Evolutionary conservation across 2,797 vertebrate genomes (phyloP), one percentile per base, ranked within the genome.

Genomic region (Coregonus ussuriensis): DNA sequence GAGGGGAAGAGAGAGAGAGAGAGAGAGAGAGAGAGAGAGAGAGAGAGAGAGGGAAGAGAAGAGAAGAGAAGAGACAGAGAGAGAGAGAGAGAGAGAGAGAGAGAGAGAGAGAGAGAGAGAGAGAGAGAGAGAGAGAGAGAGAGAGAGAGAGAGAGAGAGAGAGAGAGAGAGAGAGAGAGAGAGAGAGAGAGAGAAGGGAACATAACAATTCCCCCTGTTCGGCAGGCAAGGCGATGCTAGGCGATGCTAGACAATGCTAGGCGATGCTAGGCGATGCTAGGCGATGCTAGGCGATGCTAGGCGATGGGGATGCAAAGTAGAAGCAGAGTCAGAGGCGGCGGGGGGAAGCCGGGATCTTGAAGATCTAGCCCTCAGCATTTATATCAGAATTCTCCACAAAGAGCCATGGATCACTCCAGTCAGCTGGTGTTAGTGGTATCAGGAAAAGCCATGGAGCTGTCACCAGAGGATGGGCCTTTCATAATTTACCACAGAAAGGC

Each of bases 341-440:
- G 75, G 91, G 89, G 92, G 91, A 95, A 9, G 83, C 82, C 83
- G 89, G 91, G 91, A 94, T 94, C 93, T 93, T 90, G 89, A 92
- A 93, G 93, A 95, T 94, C 92, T 94, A 87, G 92, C 94, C 93
- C 88, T 93, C 87, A 94, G 93, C 94, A 90, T 94, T 94, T 93
- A 93, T 94, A 94, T 95, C 94, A 93, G 91, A 92, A 92, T 92
- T 92, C 89, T 91, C 89, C 92, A 92, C 93, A 93, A 93, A 93
- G 93, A 91, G 91, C 90, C 85, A 95, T 94, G 93, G 93, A 95
- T 95, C 93, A 95, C 93, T 93, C 87, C 86, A 92, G 93, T 92
- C 91, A 91, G 92, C 90, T 89, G 92, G 92, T 91, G 92, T 91
- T 94, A 92, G 93, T 88, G 88, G 91, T 95, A 93, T 94, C 91